A percentile compares a stretch with the other conserved stretches of the same genome.
phyloP scores from a whole-genome alignment of 2,797 vertebrate genomes.

The Acrocephalus scirpaceus region DNA sequence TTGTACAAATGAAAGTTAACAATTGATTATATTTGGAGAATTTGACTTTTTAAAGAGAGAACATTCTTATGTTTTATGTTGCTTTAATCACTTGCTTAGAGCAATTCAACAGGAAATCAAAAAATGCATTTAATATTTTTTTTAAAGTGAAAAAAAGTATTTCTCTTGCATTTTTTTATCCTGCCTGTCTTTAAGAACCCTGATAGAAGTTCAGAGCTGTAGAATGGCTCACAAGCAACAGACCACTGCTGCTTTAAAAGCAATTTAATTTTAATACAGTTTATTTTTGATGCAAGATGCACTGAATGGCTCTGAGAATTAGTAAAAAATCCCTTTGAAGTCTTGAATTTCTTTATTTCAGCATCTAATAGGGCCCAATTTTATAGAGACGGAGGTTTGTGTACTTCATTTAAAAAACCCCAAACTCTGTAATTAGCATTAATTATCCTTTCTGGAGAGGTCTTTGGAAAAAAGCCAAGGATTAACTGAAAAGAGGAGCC shows the following conservation, averaged over 20 bases:
- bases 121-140: not conserved
- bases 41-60: not conserved
- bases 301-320: not conserved
- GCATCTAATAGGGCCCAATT: not conserved
- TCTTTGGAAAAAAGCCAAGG: not conserved
- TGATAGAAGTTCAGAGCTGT: not conserved
- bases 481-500: not conserved
- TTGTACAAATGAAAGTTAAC: not conserved
- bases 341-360: slow-evolving; percentile 11
- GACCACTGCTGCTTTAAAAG: not conserved
- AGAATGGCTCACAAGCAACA: not conserved
- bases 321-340: not conserved
- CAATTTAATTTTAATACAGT: not conserved
- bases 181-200: not conserved
- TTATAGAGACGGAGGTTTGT: not conserved
- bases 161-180: not conserved
- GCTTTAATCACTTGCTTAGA: not conserved
- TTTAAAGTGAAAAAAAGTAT: not conserved
- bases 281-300: not conserved
- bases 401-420: not conserved
- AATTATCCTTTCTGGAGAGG: slow-evolving; percentile 1
- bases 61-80: not conserved
- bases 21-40: not conserved
- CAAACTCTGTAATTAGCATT: not conserved
- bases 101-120: not conserved